phyloP scores from a whole-genome alignment of 2,797 vertebrate genomes.

The Enteromius unitaeniatus region DNA sequence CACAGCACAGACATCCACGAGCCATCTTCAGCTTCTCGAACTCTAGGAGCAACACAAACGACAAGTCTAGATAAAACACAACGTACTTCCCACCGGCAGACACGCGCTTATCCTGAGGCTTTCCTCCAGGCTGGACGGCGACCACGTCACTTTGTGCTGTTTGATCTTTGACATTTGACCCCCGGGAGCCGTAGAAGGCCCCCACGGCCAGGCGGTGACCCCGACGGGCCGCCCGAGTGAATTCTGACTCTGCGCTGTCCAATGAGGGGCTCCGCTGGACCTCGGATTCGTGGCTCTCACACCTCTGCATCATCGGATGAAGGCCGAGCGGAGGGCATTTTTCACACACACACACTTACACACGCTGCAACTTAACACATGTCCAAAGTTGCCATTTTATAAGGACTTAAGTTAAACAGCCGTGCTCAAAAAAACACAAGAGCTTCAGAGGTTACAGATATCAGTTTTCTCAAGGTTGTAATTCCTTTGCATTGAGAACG shows the following conservation, averaged over 20 bases:
- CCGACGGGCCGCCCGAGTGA: constrained; percentile 79
- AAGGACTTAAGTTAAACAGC: neutral
- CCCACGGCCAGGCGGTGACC: constrained; percentile 85
- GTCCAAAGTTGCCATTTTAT: neutral
- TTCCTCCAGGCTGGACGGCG: constrained; percentile 64
- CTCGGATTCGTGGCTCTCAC: constrained; percentile 86
- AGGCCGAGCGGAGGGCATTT: constrained; percentile 65
- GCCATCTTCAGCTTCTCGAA: constrained; percentile 94
- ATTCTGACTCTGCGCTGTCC: constrained; percentile 86
- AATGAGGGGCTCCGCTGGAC: constrained; percentile 87
- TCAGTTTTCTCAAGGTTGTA: neutral
- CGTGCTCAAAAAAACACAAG: constrained; percentile 29
- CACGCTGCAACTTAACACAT: constrained; percentile 27
- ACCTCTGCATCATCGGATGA: constrained; percentile 84
- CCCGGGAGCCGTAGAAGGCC: constrained; percentile 85
- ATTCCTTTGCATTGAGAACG: constrained; percentile 35
- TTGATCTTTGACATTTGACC: constrained; percentile 65
- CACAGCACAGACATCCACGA: constrained; percentile 95
- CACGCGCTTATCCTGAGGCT: constrained; percentile 72
- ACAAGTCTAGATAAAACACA: constrained; percentile 90
- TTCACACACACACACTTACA: constrained; percentile 68
- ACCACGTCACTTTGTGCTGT: constrained; percentile 47
- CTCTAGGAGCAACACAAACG: constrained; percentile 86
- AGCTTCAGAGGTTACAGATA: constrained; percentile 27
- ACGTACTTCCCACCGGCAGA: constrained; percentile 85